Evolutionary conservation across 2,888 invertebrate species (phyloP), one percentile per base, ranked within the genome.

Genomic region (Standfussiana lucernea): DNA sequence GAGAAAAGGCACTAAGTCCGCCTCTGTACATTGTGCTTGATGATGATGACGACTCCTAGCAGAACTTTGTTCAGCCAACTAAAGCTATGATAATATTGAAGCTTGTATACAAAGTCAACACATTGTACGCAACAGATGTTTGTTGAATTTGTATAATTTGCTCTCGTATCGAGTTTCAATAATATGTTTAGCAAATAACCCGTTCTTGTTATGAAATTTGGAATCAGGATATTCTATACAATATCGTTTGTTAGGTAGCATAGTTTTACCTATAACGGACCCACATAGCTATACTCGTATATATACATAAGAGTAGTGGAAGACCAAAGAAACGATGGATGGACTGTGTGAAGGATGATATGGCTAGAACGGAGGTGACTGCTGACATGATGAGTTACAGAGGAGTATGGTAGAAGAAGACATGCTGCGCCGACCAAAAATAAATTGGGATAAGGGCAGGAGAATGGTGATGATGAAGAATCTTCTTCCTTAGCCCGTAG

Each of bases 81-180:
- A 18, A 11, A 37, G 24, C 32, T 18, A 11, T 47, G 35, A 45
- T 47, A 62, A 10, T 24, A 32, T 62, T 35, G 40, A 64, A 71
- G 18, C 11, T 37, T 59, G 7, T 18, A 37, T n/a, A 75, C 81
- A 81, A 67, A 81, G 62, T 79, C 45, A 50, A 40, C 24, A 80
- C 37, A 56, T 64, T 74, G 53, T 75, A 67, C 15, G 32, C 32
- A 24, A 62, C n/a, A 73, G 35, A 67, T 67, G 66, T 81, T 79
- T 79, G 66, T 81, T 80, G 66, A 74, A 73, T 53, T 80, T 53
- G 64, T 28, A 62, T 76, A 50, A 67, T 56, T 75, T 47, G 53
- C 32, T 68, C 45, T 64, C 47, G 68, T 47, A 42, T 79, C 40
- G 15, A 47, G 42, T 80, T 80, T 68, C 79, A 75, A 75, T 82